A percentile compares a stretch with the other conserved stretches of the same genome.
These are phyloP conservation scores for Crepidodera aurea DNA, from an alignment of 2,888 invertebrate genomes.

Conservation along the genomic window DNA sequence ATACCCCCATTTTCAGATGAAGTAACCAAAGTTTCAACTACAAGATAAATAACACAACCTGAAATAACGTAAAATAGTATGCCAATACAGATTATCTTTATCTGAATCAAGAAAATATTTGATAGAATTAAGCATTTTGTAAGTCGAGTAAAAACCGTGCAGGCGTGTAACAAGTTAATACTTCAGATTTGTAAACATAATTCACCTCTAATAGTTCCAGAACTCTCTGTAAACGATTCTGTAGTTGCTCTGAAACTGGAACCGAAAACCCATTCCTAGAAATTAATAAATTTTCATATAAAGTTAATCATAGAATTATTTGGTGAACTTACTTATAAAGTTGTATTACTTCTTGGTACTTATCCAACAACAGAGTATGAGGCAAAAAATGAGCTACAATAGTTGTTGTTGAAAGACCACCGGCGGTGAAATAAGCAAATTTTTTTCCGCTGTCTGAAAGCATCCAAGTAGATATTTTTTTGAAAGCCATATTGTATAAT, in stretches of 20 bases:
- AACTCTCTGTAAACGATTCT: slow-evolving; percentile 66
- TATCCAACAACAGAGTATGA: slow-evolving; percentile 68
- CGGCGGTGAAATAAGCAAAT: slow-evolving; percentile 63
- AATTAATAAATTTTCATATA: slow-evolving; percentile 32
- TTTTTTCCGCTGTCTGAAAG: slow-evolving; percentile 65
- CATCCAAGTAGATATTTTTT: slow-evolving; percentile 62
- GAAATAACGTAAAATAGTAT: too few relatives aligned
- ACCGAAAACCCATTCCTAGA: slow-evolving; percentile 70
- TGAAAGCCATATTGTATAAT: slow-evolving; percentile 37
- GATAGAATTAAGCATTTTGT: too few relatives aligned
- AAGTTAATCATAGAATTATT: neutral
- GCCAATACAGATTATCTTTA: too few relatives aligned
- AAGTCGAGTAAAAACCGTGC: too few relatives aligned
- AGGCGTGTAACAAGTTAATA: too few relatives aligned
- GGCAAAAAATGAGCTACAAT: slow-evolving; percentile 65
- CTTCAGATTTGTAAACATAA: too few relatives aligned
- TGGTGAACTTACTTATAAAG: slow-evolving; percentile 67
- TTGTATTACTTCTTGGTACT: slow-evolving; percentile 70
- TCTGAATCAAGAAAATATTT: too few relatives aligned
- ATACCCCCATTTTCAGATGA: too few relatives aligned
- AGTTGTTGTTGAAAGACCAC: slow-evolving; percentile 60
- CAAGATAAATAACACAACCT: too few relatives aligned
- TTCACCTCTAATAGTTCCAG: slow-evolving; percentile 68
- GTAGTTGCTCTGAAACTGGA: slow-evolving; percentile 64
- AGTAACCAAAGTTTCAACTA: too few relatives aligned